These are phyloP conservation scores for Pararge aegeria DNA, from an alignment of 1,140 invertebrate species.

Conservation along the genomic window DNA sequence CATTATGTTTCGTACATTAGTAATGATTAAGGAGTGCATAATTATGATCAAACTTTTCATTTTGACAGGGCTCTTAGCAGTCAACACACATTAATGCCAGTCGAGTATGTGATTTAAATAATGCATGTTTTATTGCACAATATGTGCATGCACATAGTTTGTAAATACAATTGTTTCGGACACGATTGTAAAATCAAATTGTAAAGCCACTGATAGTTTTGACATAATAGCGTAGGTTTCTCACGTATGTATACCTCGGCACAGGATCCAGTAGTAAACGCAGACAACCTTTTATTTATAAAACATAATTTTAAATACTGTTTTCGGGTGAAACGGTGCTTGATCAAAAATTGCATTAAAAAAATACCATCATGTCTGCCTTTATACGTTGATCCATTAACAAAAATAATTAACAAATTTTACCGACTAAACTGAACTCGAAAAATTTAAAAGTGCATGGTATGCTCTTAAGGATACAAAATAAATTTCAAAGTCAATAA, in stretches of 20 bases:
- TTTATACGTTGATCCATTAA: constrained; percentile 23
- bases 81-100: constrained; percentile 79
- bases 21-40: constrained; percentile 65
- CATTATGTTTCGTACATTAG: constrained; percentile 68
- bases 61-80: constrained; percentile 79
- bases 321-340: too few species aligned
- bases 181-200: constrained; percentile 15
- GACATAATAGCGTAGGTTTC: constrained; percentile 21
- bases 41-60: constrained; percentile 71
- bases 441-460: constrained; percentile 14
- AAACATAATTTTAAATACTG: neutral
- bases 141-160: constrained; percentile 62
- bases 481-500: constrained; percentile 27
- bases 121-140: constrained; percentile 73
- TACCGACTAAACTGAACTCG: constrained; percentile 1
- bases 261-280: constrained; percentile 25
- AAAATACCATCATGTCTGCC: constrained; percentile 16
- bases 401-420: constrained; percentile 12
- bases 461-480: constrained; percentile 21
- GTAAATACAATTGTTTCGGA: constrained; percentile 23
- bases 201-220: constrained; percentile 22
- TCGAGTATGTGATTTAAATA: constrained; percentile 77
- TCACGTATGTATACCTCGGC: constrained; percentile 20
- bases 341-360: neutral
- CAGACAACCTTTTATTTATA: constrained; percentile 12